phyloP scores from a whole-genome alignment of 2,113 vertebrate genomes.

The Oriolus oriolus region DNA sequence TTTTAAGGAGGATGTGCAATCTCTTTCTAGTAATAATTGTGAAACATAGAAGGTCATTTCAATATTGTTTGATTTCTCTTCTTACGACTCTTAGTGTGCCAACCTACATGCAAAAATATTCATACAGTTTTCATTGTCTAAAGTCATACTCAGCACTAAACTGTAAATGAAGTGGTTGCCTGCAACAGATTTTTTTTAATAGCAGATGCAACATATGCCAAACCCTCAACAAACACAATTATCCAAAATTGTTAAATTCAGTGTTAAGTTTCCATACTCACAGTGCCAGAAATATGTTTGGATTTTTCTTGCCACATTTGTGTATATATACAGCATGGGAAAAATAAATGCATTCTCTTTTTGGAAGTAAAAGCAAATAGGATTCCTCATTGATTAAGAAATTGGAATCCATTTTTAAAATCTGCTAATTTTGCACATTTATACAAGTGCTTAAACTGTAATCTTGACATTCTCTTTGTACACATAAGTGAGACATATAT shows the following conservation, averaged over 20 bases:
- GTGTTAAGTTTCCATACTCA: background rate
- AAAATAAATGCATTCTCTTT: background rate
- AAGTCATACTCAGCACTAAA: background rate
- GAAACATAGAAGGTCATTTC: background rate
- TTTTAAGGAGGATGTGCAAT: background rate
- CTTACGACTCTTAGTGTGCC: background rate
- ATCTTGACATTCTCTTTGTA: background rate
- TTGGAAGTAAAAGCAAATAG: background rate
- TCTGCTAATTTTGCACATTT: background rate
- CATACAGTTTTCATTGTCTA: background rate
- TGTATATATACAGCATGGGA: background rate
- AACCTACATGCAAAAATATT: background rate
- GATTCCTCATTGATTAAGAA: background rate
- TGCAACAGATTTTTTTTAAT: background rate
- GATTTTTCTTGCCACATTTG: background rate
- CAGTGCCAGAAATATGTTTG: background rate
- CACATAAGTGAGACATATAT: rapidly evolving
- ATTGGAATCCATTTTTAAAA: background rate
- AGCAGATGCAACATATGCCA: background rate
- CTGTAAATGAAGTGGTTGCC: background rate
- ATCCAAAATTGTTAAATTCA: background rate
- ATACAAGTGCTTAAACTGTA: background rate
- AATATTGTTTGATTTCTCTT: background rate
- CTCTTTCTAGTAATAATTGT: background rate
- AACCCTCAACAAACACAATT: background rate